Evolutionary conservation across 2,797 vertebrate genomes (phyloP).

Genomic region (Crocodylus rhombifer): DNA sequence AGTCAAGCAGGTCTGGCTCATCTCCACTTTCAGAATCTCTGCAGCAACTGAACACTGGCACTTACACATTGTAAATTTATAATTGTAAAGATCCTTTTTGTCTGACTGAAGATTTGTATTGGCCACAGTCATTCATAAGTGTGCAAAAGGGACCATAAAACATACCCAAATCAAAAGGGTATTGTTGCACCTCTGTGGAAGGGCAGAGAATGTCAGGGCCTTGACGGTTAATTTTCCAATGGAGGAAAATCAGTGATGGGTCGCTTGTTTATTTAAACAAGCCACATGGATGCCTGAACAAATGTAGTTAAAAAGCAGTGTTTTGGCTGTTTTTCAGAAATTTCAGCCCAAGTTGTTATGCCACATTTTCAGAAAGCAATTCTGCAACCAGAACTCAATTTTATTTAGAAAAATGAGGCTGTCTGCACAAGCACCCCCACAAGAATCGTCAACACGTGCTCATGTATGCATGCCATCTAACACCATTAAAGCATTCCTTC

Average conservation of each 20-base stretch:
- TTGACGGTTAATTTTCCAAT: background rate
- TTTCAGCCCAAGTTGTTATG: background rate
- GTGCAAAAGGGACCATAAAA: background rate
- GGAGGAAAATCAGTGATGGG: background rate
- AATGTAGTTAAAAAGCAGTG: background rate
- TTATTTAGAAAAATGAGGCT: background rate
- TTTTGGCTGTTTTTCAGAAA: background rate
- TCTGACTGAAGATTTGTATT: background rate
- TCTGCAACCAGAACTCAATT: background rate
- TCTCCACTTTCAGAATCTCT: background rate
- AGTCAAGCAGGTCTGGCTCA: background rate
- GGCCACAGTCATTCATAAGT: background rate
- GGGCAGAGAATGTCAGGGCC: background rate
- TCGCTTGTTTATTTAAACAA: background rate
- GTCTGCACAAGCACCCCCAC: background rate
- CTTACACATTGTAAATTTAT: background rate
- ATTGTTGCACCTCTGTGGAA: background rate
- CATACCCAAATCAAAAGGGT: background rate
- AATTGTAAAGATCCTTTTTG: background rate
- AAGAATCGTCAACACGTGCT: background rate
- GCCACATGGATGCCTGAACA: background rate
- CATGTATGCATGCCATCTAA: background rate
- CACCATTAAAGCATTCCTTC: background rate
- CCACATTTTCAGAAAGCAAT: background rate
- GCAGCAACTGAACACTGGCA: background rate